phyloP scores from a whole-genome alignment of 2,888 invertebrate species.

The Drosophila sordidula region DNA sequence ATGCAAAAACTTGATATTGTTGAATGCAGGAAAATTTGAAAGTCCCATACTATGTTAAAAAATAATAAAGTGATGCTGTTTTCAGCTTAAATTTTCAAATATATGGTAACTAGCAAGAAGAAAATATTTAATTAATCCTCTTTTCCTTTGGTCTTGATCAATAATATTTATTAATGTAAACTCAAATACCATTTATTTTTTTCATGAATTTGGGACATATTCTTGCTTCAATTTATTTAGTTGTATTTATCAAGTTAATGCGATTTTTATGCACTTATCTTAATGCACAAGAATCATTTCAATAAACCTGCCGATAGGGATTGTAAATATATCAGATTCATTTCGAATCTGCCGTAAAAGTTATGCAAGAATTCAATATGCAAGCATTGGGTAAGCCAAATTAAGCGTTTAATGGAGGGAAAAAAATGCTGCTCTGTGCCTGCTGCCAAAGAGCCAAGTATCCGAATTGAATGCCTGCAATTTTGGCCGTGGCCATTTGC shows the following conservation, averaged over 20 bases:
- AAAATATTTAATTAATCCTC: too few relatives aligned
- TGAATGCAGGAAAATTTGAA: too few relatives aligned
- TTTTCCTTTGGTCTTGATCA: too few relatives aligned
- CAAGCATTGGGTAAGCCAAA: constrained; percentile 16
- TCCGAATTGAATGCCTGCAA: not conserved
- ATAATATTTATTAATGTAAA: too few relatives aligned
- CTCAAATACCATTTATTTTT: too few relatives aligned
- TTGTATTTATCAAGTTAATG: not conserved
- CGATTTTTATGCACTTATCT: not conserved
- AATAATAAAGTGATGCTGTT: not conserved
- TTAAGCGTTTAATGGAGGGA: constrained; percentile 1
- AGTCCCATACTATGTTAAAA: too few relatives aligned
- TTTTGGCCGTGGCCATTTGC: constrained; percentile 11
- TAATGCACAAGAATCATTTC: not conserved
- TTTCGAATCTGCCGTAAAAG: constrained; percentile 1
- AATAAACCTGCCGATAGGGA: not conserved
- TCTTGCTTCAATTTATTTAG: too few relatives aligned
- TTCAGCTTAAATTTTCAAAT: too few relatives aligned
- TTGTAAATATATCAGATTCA: not conserved
- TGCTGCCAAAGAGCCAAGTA: not conserved
- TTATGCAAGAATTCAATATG: constrained; percentile 11
- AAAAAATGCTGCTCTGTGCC: not conserved
- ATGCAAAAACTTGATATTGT: not conserved
- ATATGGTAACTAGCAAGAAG: too few relatives aligned
- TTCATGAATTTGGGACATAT: too few relatives aligned